Evolutionary conservation across 2,888 invertebrate genomes (phyloP).

Genomic region (Lasioglossum vierecki): DNA sequence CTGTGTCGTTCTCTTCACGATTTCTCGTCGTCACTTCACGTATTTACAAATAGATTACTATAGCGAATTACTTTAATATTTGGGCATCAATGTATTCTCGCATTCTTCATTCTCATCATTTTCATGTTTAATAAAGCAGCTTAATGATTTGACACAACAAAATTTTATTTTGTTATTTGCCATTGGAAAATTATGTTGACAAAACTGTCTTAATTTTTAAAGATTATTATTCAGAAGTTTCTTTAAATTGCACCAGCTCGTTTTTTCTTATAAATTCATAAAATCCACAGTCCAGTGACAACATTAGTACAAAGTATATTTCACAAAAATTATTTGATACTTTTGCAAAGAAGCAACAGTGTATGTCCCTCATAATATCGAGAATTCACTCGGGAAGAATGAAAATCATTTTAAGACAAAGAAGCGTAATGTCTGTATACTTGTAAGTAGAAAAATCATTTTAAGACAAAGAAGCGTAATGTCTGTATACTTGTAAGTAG

Average conservation of each 20-base stretch:
- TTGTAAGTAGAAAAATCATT: not conserved
- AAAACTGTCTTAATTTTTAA: not conserved
- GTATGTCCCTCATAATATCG: not conserved
- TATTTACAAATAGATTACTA: conserved; percentile 43
- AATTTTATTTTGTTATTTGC: not conserved
- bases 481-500: not conserved
- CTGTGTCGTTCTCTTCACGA: not conserved
- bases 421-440: not conserved
- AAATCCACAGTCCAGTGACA: not conserved
- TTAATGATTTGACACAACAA: not conserved
- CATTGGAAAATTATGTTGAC: not conserved
- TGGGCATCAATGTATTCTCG: not conserved
- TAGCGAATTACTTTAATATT: conserved; percentile 14
- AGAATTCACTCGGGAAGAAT: not conserved
- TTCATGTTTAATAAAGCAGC: not conserved
- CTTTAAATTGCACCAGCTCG: not conserved
- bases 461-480: not conserved
- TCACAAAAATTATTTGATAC: not conserved
- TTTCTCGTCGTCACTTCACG: not conserved
- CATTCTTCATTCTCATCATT: not conserved
- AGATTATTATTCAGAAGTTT: not conserved
- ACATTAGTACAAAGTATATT: not conserved
- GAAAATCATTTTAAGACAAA: not conserved
- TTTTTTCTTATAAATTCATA: not conserved
- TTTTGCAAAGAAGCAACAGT: not conserved